phyloP scores from a whole-genome alignment of 2,113 vertebrate genomes.

The Gnathonemus echidnorhynchus region DNA sequence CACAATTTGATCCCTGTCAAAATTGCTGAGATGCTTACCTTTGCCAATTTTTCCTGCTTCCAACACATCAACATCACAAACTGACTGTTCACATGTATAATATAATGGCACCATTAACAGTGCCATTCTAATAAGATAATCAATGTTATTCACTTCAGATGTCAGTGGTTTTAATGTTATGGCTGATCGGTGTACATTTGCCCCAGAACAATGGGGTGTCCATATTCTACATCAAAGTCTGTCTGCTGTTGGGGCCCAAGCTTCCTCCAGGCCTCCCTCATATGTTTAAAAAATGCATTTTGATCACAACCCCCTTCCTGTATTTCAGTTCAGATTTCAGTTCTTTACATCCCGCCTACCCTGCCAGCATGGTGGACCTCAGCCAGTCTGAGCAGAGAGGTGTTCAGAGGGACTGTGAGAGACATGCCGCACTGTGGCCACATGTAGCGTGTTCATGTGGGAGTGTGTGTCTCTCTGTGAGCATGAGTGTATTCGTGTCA shows the following conservation, averaged over 20 bases:
- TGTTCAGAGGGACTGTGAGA: not conserved
- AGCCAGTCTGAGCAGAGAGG: not conserved
- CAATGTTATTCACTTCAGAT: not conserved
- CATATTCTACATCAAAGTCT: not conserved
- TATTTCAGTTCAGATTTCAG: not conserved
- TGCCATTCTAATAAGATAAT: not conserved
- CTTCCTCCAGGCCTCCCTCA: not conserved
- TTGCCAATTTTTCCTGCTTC: not conserved
- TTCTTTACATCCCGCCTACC: not conserved
- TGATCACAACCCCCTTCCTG: not conserved
- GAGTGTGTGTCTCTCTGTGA: constrained; percentile 46
- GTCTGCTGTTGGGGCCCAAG: not conserved
- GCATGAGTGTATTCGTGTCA: constrained; percentile 12
- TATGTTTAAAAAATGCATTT: not conserved
- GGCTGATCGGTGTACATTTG: not conserved
- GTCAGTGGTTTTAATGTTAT: not conserved
- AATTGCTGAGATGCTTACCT: not conserved
- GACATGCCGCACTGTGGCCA: not conserved
- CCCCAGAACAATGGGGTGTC: not conserved
- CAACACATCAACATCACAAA: not conserved
- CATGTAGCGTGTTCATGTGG: not conserved
- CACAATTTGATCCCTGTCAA: not conserved
- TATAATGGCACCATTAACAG: not conserved
- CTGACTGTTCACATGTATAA: not conserved
- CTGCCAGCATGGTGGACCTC: not conserved